phyloP scores from a whole-genome alignment of 2,888 invertebrate genomes.

The Harmothoe impar region DNA sequence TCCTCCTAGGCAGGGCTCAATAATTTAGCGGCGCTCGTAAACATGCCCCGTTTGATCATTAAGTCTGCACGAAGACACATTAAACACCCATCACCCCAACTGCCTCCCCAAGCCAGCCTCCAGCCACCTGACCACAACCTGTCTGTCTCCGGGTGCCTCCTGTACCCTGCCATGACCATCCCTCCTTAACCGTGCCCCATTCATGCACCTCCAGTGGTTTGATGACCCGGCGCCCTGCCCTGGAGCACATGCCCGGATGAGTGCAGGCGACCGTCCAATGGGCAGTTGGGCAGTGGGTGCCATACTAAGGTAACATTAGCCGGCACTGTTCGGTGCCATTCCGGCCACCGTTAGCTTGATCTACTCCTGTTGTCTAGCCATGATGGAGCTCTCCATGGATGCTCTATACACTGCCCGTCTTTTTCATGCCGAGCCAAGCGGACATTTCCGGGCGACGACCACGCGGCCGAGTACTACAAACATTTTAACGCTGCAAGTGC shows the following conservation, averaged over 20 bases:
- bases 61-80: constrained; percentile 25
- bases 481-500: constrained; percentile 18
- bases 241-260: background rate
- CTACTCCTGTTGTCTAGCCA: constrained; percentile 26
- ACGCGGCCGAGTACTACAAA: constrained; percentile 1
- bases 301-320: background rate
- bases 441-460: background rate
- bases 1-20: background rate
- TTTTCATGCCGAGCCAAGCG: constrained; percentile 2
- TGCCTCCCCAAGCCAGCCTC: background rate
- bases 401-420: background rate
- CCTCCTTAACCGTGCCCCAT: background rate
- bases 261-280: background rate
- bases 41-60: background rate
- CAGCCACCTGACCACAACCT: constrained; percentile 12
- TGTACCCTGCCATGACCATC: background rate
- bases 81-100: constrained; percentile 16
- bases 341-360: background rate
- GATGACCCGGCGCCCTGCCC: background rate
- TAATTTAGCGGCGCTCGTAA: background rate
- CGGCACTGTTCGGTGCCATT: background rate
- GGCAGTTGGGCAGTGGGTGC: background rate
- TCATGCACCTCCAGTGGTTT: background rate
- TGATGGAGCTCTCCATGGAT: background rate
- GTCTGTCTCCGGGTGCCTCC: background rate